These are phyloP conservation scores for Lepisosteus osseus DNA, from an alignment of 2,113 vertebrate genomes.

Conservation along the genomic window DNA sequence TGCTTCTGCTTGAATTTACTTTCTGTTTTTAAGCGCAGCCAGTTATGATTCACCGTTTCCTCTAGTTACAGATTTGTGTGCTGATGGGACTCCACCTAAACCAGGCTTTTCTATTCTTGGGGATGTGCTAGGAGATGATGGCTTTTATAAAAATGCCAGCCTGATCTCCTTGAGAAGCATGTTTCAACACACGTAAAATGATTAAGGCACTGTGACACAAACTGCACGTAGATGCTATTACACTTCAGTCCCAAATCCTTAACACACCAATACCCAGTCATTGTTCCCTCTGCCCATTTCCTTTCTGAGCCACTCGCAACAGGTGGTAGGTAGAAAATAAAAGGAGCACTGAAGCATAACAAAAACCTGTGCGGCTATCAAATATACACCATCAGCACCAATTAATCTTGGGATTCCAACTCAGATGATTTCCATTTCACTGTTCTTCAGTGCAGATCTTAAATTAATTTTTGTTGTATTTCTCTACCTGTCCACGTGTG, in stretches of 20 bases:
- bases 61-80: conserved; percentile 6
- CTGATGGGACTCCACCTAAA: not conserved
- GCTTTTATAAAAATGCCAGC: too few species aligned
- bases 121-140: too few species aligned
- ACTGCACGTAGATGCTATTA: conserved; percentile 30
- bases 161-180: too few species aligned
- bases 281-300: conserved; percentile 31
- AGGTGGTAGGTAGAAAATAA: conserved; percentile 58
- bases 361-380: conserved; percentile 43
- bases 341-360: conserved; percentile 54
- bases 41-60: conserved; percentile 8
- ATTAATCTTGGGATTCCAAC: conserved; percentile 44
- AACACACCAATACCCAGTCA: conserved; percentile 25
- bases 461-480: too few species aligned
- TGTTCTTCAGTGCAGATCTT: too few species aligned
- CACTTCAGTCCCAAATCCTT: conserved; percentile 39
- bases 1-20: conserved; percentile 3
- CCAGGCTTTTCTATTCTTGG: conserved; percentile 3
- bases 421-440: too few species aligned
- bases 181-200: too few species aligned
- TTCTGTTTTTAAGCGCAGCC: not conserved
- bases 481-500: too few species aligned
- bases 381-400: conserved; percentile 52
- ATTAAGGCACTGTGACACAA: not conserved
- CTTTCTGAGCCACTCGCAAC: conserved; percentile 38